A percentile compares a stretch with the other conserved stretches of the same genome.
phyloP scores from a whole-genome alignment of 64 coral and sea anemone species.

The Actinia equina region DNA sequence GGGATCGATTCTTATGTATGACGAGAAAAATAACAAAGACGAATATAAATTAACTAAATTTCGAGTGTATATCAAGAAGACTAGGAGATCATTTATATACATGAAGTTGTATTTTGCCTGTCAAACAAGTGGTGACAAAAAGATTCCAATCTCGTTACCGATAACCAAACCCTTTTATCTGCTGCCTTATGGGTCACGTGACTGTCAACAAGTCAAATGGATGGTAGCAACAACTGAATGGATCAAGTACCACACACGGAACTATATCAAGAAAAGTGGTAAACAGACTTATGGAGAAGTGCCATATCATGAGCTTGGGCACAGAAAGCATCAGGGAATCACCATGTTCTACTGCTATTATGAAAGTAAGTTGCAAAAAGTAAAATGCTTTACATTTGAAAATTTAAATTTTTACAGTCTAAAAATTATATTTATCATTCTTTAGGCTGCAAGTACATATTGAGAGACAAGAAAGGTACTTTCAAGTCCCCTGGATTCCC shows the following conservation, averaged over 20 bases:
- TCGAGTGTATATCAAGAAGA: too few relatives aligned
- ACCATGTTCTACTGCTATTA: conserved; percentile 16
- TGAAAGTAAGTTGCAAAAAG: neutral
- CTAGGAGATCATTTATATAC: too few relatives aligned
- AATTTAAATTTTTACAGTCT: too few relatives aligned
- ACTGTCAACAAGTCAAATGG: conserved; percentile 32
- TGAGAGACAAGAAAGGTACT: too few relatives aligned
- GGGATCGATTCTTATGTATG: neutral
- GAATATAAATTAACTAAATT: too few relatives aligned
- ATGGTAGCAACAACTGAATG: conserved; percentile 14
- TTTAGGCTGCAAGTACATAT: too few relatives aligned
- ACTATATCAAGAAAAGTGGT: neutral
- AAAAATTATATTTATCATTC: too few relatives aligned
- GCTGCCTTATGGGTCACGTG: neutral
- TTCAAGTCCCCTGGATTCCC: too few relatives aligned
- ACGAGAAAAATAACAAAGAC: too few relatives aligned
- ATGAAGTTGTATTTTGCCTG: neutral
- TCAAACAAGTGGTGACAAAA: neutral
- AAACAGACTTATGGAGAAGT: neutral
- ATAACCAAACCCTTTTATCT: neutral
- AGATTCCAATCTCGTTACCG: neutral
- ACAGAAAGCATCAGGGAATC: neutral
- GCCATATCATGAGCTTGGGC: neutral
- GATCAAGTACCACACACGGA: neutral
- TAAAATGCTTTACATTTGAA: too few relatives aligned